A percentile compares a stretch with the other conserved stretches of the same genome.
Conservation (phyloP, 2,888 invertebrate genomes). For the Endotricha flammealis region DNA sequence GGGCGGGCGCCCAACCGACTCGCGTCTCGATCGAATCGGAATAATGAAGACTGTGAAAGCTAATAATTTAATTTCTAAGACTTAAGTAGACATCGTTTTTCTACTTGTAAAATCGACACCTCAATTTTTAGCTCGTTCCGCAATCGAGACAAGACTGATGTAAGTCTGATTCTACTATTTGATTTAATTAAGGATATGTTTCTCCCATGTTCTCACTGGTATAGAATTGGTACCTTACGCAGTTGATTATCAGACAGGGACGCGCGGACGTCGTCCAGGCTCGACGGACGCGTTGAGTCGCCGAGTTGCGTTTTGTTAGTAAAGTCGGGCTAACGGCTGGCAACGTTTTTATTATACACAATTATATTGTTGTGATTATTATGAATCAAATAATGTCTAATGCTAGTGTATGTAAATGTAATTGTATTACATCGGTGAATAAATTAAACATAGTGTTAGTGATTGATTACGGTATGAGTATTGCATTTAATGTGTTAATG, state of each 20-base stretch:
- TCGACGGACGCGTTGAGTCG: not conserved
- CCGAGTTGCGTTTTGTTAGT: not conserved
- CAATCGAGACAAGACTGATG: constrained; percentile 53
- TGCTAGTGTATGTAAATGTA: constrained; percentile 52
- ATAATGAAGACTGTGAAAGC: constrained; percentile 21
- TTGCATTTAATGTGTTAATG: constrained; percentile 65
- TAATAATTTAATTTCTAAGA: constrained; percentile 20
- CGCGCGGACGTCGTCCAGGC: not conserved
- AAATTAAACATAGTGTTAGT: constrained; percentile 50
- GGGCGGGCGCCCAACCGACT: constrained; percentile 16
- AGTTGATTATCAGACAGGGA: constrained; percentile 3
- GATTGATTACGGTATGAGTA: constrained; percentile 38
- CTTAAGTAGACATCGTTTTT: constrained; percentile 15
- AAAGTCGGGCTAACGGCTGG: constrained; percentile 20
- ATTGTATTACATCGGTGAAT: constrained; percentile 43
- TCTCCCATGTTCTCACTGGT: not conserved
- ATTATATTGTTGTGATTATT: constrained; percentile 56
- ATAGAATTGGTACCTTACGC: constrained; percentile 1
- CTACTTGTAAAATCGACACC: constrained; percentile 8
- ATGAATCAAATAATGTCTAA: constrained; percentile 51
- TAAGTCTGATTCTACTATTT: constrained; percentile 45
- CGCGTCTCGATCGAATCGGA: constrained; percentile 14
- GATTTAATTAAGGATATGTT: not conserved
- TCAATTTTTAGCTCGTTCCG: constrained; percentile 3
- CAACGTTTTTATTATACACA: constrained; percentile 33